phyloP scores from a whole-genome alignment of 2,797 vertebrate species.

The Ispidina lecontei region DNA sequence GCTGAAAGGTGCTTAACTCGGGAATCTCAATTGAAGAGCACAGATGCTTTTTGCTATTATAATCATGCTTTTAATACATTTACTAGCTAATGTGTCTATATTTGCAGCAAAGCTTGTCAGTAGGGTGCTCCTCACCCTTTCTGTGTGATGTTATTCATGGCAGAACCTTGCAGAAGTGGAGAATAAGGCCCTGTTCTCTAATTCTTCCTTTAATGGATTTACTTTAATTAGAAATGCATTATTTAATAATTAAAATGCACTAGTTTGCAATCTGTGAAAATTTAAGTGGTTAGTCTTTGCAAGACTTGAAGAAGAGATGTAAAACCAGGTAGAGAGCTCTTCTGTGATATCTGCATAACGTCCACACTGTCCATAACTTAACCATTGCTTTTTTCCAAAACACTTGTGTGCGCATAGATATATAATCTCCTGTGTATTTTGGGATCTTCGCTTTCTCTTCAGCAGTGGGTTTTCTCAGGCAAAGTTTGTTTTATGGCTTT shows the following conservation, averaged over 20 bases:
- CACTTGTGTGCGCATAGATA: neutral
- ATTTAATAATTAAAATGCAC: slow-evolving; percentile 52
- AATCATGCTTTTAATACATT: slow-evolving; percentile 7
- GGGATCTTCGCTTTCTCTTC: neutral
- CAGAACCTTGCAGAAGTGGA: neutral
- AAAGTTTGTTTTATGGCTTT: neutral
- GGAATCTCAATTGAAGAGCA: neutral
- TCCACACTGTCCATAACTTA: neutral
- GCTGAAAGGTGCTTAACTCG: neutral
- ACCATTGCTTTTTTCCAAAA: neutral
- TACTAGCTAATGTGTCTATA: neutral
- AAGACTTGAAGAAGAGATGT: neutral
- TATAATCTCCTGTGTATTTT: neutral
- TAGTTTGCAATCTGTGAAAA: slow-evolving; percentile 24
- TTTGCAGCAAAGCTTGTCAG: slow-evolving; percentile 2
- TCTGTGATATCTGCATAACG: neutral
- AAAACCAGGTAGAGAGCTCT: neutral
- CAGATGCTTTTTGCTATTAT: neutral
- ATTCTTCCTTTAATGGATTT: slow-evolving; percentile 53
- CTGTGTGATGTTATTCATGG: neutral
- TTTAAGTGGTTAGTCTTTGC: slow-evolving; percentile 3
- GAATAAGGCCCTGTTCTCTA: slow-evolving; percentile 11
- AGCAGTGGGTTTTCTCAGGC: neutral
- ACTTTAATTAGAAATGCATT: slow-evolving; percentile 41
- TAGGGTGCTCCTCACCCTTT: neutral